phyloP scores from a whole-genome alignment of 2,113 vertebrate genomes.

The Lipotes vexillifer region DNA sequence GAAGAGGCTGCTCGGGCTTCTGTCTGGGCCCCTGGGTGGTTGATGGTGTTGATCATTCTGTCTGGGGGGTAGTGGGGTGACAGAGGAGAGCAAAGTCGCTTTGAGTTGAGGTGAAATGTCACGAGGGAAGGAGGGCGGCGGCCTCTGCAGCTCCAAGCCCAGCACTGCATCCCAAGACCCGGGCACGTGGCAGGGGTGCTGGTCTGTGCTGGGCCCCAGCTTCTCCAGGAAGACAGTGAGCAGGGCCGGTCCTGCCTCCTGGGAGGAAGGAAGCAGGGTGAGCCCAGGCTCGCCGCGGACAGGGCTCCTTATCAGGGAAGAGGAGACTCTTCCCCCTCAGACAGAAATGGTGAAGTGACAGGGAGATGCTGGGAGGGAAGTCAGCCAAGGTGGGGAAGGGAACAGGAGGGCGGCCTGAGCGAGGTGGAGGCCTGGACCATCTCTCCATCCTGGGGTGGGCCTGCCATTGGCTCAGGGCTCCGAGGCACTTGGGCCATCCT shows the following conservation, averaged over 20 bases:
- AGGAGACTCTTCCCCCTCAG: not conserved
- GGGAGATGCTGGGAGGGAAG: not conserved
- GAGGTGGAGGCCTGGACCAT: not conserved
- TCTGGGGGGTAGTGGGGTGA: not conserved
- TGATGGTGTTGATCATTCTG: not conserved
- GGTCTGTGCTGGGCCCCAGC: not conserved
- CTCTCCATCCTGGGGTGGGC: not conserved
- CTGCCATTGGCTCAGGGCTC: not conserved
- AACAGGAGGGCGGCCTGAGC: not conserved
- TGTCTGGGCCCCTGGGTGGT: too few relatives aligned
- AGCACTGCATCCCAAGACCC: not conserved
- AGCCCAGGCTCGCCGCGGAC: not conserved
- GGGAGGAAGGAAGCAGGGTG: not conserved
- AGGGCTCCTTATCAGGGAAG: not conserved
- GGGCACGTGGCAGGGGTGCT: not conserved
- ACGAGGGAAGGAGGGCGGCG: too few relatives aligned
- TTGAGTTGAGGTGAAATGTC: not conserved
- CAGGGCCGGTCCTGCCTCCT: not conserved
- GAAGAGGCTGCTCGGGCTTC: not conserved
- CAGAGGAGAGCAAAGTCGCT: accelerated
- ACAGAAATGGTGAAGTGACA: not conserved
- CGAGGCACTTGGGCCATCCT: not conserved
- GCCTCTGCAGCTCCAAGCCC: not conserved
- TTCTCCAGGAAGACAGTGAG: not conserved
- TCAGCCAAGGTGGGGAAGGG: not conserved